Evolutionary conservation across 2,797 vertebrate species (phyloP), one percentile per base, ranked within the genome.

Genomic region (Chanos chanos): DNA sequence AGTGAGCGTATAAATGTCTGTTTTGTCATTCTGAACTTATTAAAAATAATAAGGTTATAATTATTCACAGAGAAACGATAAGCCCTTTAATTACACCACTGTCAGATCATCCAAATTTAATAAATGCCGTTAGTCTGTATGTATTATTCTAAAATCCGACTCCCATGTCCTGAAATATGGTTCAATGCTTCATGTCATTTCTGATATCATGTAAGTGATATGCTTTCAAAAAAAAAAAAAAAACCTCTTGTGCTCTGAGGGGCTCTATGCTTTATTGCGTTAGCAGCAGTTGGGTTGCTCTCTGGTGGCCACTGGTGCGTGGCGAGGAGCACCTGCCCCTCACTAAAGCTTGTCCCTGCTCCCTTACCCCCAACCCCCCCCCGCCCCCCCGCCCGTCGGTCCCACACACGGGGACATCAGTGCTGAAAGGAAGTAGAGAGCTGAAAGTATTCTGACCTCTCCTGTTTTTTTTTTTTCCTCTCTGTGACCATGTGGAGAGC

Each of bases 301-400:
- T 70, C 67, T 64, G 54, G 66, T 58, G 53, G 48, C 54, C 25
- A 45, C 54, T 53, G 60, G 61, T 58, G 52, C 48, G 36, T 55
- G 64, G 53, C 33, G 13, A 21, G 25, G 27, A 22, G 54, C 54
- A 70, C 61, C 55, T 60, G 67, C 34, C 61, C 55, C 43, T 59
- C 55, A 48, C 43, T 59, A 36, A 51, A 37, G 15, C 13, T 13
- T 4, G 3, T 41, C 54, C 61, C 51, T 43, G 59, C 36, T 41
- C 25, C 36, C 28, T 16, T 24, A 13, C 47, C 61, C 24, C 25
- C 36, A 28, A 16, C 24, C 13, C 47, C 61, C 24, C 25, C 24
- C 27, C 24, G 33, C 52, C 52, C 19, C 1, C 8, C 36, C 9
- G 41, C 30, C 5, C 7, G 10, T 45, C 37, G 51, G 48, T 19